Evolutionary conservation across 2,113 vertebrate genomes (phyloP).

Genomic region (Perccottus glenii): DNA sequence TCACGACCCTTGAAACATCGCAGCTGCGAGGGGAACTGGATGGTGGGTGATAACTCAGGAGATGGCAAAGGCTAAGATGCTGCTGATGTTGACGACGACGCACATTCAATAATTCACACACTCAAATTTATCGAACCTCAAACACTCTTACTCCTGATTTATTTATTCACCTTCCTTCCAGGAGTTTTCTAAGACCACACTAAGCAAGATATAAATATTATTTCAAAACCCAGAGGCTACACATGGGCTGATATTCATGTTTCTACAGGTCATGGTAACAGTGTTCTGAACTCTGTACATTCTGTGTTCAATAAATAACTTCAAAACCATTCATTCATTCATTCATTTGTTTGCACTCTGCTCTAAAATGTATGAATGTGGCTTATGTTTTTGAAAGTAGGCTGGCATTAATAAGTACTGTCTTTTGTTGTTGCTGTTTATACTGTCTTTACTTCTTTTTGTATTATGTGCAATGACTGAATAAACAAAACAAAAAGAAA

Average conservation of each 20-base stretch:
- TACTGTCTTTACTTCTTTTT: no score
- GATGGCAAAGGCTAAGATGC: conserved; percentile 7
- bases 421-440: no score
- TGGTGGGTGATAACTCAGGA: conserved; percentile 30
- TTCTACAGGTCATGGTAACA: no score
- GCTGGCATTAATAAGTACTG: no score
- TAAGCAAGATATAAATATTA: not conserved
- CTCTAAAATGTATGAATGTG: no score
- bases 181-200: conserved; percentile 9
- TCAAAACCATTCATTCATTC: no score
- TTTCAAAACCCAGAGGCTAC: not conserved
- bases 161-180: conserved; percentile 31
- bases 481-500: no score
- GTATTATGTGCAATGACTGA: no score
- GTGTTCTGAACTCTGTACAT: no score
- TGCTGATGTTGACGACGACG: conserved; percentile 29
- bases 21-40: conserved; percentile 20
- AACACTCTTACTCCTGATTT: conserved; percentile 27
- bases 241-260: not conserved
- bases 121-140: conserved; percentile 12
- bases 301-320: no score
- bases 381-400: no score
- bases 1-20: conserved; percentile 52
- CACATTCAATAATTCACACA: conserved; percentile 42
- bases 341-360: no score